A percentile compares a stretch with the other conserved stretches of the same genome.
phyloP scores from a whole-genome alignment of 2,888 invertebrate genomes.

The Ochropacha duplaris region DNA sequence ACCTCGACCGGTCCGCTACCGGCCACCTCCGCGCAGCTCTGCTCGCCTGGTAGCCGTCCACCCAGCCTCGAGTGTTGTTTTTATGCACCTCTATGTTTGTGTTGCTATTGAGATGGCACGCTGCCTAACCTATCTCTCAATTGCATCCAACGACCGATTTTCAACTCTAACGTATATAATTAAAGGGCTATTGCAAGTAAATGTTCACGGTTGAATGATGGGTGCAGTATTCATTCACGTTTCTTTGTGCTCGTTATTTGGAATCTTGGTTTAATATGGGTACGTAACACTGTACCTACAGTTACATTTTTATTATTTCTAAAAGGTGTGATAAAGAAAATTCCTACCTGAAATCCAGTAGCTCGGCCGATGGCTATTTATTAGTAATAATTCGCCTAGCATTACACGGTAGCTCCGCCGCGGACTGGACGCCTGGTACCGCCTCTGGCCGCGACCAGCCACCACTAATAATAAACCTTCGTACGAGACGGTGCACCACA shows the following conservation, averaged over 20 bases:
- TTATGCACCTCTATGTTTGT: slow-evolving; percentile 70
- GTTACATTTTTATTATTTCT: not conserved
- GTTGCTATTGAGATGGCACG: slow-evolving; percentile 64
- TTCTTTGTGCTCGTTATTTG: slow-evolving; percentile 63
- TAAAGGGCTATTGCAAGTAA: slow-evolving; percentile 23
- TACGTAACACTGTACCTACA: not conserved
- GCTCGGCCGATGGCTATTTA: slow-evolving; percentile 24
- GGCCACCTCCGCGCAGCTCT: slow-evolving; percentile 60
- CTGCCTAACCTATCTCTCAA: slow-evolving; percentile 44
- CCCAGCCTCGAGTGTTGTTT: slow-evolving; percentile 62
- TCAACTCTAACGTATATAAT: slow-evolving; percentile 16
- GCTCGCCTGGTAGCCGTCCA: slow-evolving; percentile 68
- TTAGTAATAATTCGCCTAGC: slow-evolving; percentile 18
- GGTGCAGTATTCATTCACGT: slow-evolving; percentile 71
- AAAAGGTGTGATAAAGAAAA: not conserved
- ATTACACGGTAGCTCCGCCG: slow-evolving; percentile 48
- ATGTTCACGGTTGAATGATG: slow-evolving; percentile 43
- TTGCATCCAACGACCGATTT: slow-evolving; percentile 18
- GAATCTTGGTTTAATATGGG: not conserved
- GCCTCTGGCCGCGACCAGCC: slow-evolving; percentile 40
- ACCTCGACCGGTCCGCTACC: slow-evolving; percentile 69
- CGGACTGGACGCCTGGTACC: slow-evolving; percentile 43
- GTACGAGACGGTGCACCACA: slow-evolving; percentile 24
- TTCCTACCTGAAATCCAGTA: slow-evolving; percentile 17
- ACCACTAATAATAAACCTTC: slow-evolving; percentile 41